Base-by-base conservation (phyloP, 2,888 invertebrate genomes). In the Cerastoderma edule region DNA sequence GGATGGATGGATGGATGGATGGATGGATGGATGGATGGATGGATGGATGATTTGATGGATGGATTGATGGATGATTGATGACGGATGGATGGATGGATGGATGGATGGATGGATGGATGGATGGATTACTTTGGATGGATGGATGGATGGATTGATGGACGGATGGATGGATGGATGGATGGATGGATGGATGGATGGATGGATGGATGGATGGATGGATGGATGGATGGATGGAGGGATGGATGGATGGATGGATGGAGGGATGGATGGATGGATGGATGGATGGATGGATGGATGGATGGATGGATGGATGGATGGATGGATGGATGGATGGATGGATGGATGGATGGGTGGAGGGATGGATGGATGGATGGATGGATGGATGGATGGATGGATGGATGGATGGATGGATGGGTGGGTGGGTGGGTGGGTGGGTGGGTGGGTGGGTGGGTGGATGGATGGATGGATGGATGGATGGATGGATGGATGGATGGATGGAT, bases 271-370 rank as follows among this genome's bases (percentile, higher is more conserved):
- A 56, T 56, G 27, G 56, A 56, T 56, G 27, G 56, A 56, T 56
- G 27, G 27, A 56, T 56, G 27, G 56, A 56, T 56, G 27, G 56
- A 56, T 56, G 27, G 27, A 56, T 56, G 27, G 56, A 56, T 56
- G 27, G 27, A 56, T 56, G 27, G 56, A 56, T 63, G 32, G 33
- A 63, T 63, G 19, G 63, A 63, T 63, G 27, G 39, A 33, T 63
- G n/a, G 63, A 39, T 63, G 27, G 63, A 63, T 63, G n/a, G 63
- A 63, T 63, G n/a, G 63, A 63, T 63, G n/a, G 64, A 64, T 64
- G 24, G 64, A 64, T 64, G 24, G 64, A 64, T 64, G 24, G 64
- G 44, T 64, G 24, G 64, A n/a, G n/a, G n/a, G n/a, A n/a, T n/a
- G n/a, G n/a, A n/a, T n/a, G n/a, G n/a, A n/a, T n/a, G n/a, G n/a